Percentiles rank a stretch among this genome's conserved stretches.
Conservation (phyloP, 2,113 vertebrate species). For the Alethe castanea region DNA sequence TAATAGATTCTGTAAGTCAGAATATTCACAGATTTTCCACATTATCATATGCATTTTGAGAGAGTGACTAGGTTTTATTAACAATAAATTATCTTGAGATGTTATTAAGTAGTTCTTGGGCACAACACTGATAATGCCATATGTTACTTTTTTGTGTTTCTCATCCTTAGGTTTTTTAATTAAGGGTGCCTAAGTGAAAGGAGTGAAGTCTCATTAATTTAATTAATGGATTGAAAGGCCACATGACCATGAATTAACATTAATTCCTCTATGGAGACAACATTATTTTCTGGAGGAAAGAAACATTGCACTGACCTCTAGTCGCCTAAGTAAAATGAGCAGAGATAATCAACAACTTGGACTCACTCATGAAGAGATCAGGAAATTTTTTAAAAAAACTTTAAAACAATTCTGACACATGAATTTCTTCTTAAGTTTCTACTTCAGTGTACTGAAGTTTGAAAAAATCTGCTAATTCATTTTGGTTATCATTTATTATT, state of each 20-base stretch:
- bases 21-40: not conserved
- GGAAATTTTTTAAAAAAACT: not conserved
- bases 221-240: conserved; percentile 49
- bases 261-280: not conserved
- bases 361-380: not conserved
- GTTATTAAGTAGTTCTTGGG: conserved; percentile 37
- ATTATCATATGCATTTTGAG: not conserved
- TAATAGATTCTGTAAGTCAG: not conserved
- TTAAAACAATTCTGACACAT: not conserved
- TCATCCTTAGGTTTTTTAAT: not conserved
- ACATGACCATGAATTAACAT: conserved; percentile 14
- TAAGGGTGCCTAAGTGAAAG: conserved; percentile 38
- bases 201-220: conserved; percentile 61
- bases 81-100: conserved; percentile 16
- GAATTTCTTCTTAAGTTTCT: not conserved
- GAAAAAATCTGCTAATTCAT: not conserved
- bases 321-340: not conserved
- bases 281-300: not conserved
- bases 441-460: not conserved
- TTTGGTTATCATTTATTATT: not conserved
- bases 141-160: not conserved
- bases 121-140: conserved; percentile 1
- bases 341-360: not conserved
- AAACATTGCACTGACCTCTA: not conserved
- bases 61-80: conserved; percentile 35